These are phyloP conservation scores for Acleris laterana DNA, from an alignment of 2,888 invertebrate species.

Conservation along the genomic window DNA sequence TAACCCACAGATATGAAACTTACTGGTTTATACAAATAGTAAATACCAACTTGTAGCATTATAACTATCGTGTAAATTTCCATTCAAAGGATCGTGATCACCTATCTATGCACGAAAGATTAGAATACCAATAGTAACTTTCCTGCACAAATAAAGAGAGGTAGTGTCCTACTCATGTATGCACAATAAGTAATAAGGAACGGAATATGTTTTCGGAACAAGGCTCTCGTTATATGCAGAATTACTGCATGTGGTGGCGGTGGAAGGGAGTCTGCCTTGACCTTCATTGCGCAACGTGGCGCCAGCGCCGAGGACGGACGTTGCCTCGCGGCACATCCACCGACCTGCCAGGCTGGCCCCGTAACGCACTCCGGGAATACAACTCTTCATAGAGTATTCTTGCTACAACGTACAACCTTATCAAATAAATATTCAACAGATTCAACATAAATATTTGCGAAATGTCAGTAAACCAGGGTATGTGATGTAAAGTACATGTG, in stretches of 20 bases:
- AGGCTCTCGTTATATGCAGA: conserved; percentile 8
- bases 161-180: conserved; percentile 6
- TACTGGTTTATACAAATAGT: too few relatives aligned
- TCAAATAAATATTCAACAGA: neutral
- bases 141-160: conserved; percentile 9
- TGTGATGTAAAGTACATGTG: too few relatives aligned
- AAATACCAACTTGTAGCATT: neutral
- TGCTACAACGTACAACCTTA: conserved; percentile 3
- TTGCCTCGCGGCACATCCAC: conserved; percentile 38
- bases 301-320: conserved; percentile 47
- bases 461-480: neutral
- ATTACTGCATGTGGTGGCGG: conserved; percentile 1
- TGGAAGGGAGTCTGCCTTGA: conserved; percentile 46
- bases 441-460: neutral
- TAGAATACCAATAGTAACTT: conserved; percentile 4
- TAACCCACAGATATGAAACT: neutral
- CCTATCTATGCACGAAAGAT: conserved; percentile 6
- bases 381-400: conserved; percentile 3
- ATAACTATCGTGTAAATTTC: neutral
- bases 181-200: conserved; percentile 4
- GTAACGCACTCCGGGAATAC: conserved; percentile 12
- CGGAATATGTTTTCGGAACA: neutral
- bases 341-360: neutral
- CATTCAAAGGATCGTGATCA: conserved; percentile 20
- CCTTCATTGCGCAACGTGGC: conserved; percentile 51